Percentiles rank a stretch among this genome's conserved stretches.
Conservation (phyloP, 2,797 vertebrate species). For the Lepus townsendii region DNA sequence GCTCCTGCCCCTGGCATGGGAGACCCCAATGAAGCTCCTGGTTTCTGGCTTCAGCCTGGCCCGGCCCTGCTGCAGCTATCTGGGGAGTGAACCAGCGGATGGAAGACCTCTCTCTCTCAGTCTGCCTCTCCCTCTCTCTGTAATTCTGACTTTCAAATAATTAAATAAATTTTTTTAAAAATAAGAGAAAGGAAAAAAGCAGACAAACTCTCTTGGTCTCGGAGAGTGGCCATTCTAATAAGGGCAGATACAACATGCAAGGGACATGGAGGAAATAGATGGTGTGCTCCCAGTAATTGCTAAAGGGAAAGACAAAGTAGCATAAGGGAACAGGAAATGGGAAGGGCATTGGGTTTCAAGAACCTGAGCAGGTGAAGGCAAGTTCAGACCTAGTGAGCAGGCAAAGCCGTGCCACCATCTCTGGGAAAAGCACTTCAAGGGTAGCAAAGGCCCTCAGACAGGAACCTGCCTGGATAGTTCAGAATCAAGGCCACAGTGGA, state of each 20-base stretch:
- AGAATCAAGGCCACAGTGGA: background rate
- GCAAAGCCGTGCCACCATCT: too few species aligned
- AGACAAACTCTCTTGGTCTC: background rate
- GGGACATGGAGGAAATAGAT: background rate
- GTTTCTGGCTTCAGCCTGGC: too few species aligned
- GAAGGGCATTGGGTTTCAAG: background rate
- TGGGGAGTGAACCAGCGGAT: too few species aligned
- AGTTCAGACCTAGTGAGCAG: background rate
- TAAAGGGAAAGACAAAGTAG: background rate
- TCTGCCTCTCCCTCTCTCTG: too few species aligned
- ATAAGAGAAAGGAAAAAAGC: background rate
- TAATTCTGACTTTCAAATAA: too few species aligned
- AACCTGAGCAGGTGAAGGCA: background rate
- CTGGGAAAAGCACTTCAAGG: background rate
- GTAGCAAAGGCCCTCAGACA: background rate
- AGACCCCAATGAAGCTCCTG: too few species aligned
- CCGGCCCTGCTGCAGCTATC: too few species aligned
- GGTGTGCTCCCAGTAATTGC: background rate
- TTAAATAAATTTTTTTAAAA: too few species aligned
- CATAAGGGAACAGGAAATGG: background rate
- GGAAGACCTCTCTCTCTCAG: too few species aligned
- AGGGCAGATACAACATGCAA: background rate
- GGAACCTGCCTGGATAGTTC: rapidly evolving
- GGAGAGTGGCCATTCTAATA: background rate
- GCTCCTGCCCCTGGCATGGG: too few species aligned